Evolutionary conservation across 2,888 invertebrate genomes (phyloP).

Genomic region (Hyposoter dolosus): DNA sequence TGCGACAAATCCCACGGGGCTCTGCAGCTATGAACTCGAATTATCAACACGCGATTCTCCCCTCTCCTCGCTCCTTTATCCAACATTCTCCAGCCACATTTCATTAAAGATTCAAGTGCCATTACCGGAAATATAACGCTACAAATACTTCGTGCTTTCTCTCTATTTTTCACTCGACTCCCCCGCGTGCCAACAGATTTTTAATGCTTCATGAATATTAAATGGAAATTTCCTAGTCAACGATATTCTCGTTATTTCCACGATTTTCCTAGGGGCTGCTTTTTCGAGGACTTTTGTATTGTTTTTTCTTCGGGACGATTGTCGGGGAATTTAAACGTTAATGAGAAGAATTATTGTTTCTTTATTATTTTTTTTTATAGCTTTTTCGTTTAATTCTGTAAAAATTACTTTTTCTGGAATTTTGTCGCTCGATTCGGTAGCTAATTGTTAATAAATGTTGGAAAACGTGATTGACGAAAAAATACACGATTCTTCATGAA

Average conservation of each 20-base stretch:
- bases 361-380: background rate
- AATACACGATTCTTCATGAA: background rate
- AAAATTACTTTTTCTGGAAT: no score
- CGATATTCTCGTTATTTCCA: background rate
- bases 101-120: slow-evolving; percentile 30
- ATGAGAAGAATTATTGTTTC: background rate
- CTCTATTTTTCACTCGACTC: background rate
- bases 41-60: slow-evolving; percentile 41
- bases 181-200: background rate
- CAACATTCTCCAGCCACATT: background rate
- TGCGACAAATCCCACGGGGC: slow-evolving; percentile 39
- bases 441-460: no score
- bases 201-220: background rate
- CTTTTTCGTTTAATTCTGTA: no score
- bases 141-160: background rate
- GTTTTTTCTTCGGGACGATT: background rate
- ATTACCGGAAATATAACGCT: slow-evolving; percentile 10
- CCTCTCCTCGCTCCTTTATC: background rate
- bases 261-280: background rate
- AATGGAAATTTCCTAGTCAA: background rate
- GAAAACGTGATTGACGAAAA: background rate
- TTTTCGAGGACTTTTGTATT: background rate
- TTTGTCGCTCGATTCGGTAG: no score
- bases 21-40: slow-evolving; percentile 27
- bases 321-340: background rate